Evolutionary conservation across 2,888 invertebrate genomes (phyloP), one percentile per base, ranked within the genome.

Genomic region (Phyllotreta striolata): DNA sequence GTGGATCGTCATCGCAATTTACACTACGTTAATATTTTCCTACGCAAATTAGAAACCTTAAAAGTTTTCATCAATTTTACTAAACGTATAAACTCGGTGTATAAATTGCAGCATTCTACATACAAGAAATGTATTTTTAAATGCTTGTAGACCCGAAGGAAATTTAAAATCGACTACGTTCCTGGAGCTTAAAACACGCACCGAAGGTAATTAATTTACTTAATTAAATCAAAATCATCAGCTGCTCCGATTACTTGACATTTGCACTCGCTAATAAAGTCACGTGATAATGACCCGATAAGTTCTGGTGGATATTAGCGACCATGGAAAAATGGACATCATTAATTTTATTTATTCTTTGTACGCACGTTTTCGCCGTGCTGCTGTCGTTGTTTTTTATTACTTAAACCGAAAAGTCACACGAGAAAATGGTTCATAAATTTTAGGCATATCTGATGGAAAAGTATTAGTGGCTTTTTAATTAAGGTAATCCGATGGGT

Each of bases 181-280:
- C n/a, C 51, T 51, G 51, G 9, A 7, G 37, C 14, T 37, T 52
- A 35, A 7, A 52, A 8, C 35, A 41, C n/a, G 41, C 34, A 34
- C 47, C 8, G 9, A 41, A 9, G 47, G 13, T n/a, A 52, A 52
- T 38, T 47, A 14, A 47, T 57, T 46, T 46, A 46, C 10, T 56
- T 56, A 46, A 46, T 56, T 57, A 57, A 57, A 47, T 57, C 41
- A 57, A 47, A 57, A 41, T 57, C 57, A 38, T 56, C 46, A 56
- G 56, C 56, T 56, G 56, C 56, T 38, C 12, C 39, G 34, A 47
- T 39, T 57, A 47, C 47, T 57, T 57, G 47, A 57, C 47, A 57
- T 57, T 57, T 47, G 57, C 47, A 47, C 10, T 39, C 47, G 39
- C 12, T 47, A 57, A 57, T 57, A 47, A 57, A 47, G 12, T 37